Conservation (phyloP, 2,888 invertebrate genomes). For the Caenorhabditis drosophilae region DNA sequence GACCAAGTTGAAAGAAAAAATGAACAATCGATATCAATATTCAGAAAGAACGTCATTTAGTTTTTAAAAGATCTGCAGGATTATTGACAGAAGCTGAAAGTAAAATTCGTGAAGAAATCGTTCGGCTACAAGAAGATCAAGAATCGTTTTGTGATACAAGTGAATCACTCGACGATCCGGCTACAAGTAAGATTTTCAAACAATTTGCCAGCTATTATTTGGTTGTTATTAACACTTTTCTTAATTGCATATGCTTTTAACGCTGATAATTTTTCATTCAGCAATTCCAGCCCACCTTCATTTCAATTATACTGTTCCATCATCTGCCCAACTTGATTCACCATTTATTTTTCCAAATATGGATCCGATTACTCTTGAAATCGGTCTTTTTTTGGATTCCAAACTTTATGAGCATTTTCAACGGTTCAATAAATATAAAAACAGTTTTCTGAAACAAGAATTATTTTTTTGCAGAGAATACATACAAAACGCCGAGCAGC, state of each 20-base stretch:
- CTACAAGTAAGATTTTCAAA: conserved; percentile 44
- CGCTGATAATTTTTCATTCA: conserved; percentile 36
- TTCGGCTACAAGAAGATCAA: conserved; percentile 43
- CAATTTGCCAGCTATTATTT: too few species aligned
- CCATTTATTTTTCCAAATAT: conserved; percentile 67
- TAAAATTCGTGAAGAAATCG: conserved; percentile 47
- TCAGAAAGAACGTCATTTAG: conserved; percentile 61
- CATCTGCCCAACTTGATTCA: conserved; percentile 64
- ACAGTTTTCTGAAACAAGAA: too few species aligned
- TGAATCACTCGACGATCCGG: conserved; percentile 57
- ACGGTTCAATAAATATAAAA: conserved; percentile 17
- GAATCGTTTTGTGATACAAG: conserved; percentile 67
- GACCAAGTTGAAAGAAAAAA: too few species aligned
- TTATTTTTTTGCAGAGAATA: too few species aligned
- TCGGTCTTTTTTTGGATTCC: conserved; percentile 66
- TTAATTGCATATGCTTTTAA: too few species aligned
- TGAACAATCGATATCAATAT: too few species aligned
- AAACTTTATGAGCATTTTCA: conserved; percentile 67
- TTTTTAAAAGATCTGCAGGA: conserved; percentile 62
- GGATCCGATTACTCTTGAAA: conserved; percentile 68
- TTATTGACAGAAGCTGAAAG: conserved; percentile 50
- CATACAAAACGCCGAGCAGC: conserved; percentile 65
- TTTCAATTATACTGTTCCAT: conserved; percentile 65
- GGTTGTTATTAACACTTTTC: neutral
- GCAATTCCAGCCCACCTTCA: conserved; percentile 46